Base-by-base conservation (phyloP, 2,113 vertebrate genomes). In the Petroica traversi region DNA sequence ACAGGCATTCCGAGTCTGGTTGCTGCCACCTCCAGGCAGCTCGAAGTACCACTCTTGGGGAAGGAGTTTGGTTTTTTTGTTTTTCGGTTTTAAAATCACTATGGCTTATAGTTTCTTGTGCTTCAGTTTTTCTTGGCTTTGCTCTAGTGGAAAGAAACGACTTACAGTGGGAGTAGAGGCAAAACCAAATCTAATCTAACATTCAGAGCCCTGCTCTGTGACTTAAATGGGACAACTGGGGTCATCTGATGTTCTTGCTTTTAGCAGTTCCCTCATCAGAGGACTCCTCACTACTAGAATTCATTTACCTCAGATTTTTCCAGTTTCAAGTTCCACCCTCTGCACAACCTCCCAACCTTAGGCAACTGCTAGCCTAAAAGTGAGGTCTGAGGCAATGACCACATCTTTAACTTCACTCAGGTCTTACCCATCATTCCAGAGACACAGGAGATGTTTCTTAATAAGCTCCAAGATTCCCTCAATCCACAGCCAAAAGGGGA, bases 351-450 rank as follows among this genome's bases (percentile, higher is more conserved):
- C 38, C n/a, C 12, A 54, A 31, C 14, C 8, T 19, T 7, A 89
- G 38, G 29, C 12, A 74, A 38, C 5, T 63, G 11, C 13, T 33
- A 66, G 31, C 28, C 9, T 36, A 41, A 57, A 69, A 34, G 12
- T 61, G n/a, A 85, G 9, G 34, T 41, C 38, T 59, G 29, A 77
- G 43, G n/a, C 82, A 94, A 76, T 24, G 12, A 61, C 3, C 3
- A 15, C 2, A 15, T 34, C 57, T 92, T 55, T 51, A 80, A 57
- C 25, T 79, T 63, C 34, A 52, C 18, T 85, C 9, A 48, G 34
- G 45, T 85, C 98, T 98, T 98, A 99, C 99, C 99, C 99, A 46
- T 99, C 99, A n/a, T 99, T 99, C 99, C 99, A 99, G 73, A 99
- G 98, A 36, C 97, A 97, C 5, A 99, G 97, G 55, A 99, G 98